phyloP scores from a whole-genome alignment of 2,888 invertebrate species.

The Hermodice carunculata region DNA sequence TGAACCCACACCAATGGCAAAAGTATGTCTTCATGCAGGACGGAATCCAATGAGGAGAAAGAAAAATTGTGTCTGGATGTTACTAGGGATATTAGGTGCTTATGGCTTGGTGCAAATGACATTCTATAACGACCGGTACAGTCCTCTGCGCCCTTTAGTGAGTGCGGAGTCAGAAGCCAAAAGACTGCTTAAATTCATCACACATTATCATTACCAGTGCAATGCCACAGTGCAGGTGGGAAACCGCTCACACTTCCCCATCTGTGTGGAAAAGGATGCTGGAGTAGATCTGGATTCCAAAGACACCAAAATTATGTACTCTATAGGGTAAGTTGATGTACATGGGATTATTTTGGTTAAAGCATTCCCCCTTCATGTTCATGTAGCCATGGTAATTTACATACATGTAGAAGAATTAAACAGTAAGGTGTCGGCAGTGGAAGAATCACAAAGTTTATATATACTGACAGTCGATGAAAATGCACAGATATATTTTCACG shows the following conservation, averaged over 20 bases:
- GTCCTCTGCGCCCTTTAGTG: conserved; percentile 55
- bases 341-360: conserved; percentile 55
- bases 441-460: too few species aligned
- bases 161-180: conserved; percentile 60
- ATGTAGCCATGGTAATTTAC: too few species aligned
- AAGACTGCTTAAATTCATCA: conserved; percentile 59
- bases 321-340: conserved; percentile 61
- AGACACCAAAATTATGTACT: conserved; percentile 50
- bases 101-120: conserved; percentile 28
- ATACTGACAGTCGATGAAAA: too few species aligned
- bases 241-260: conserved; percentile 56
- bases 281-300: conserved; percentile 51
- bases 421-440: too few species aligned
- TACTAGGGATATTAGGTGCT: conserved; percentile 10
- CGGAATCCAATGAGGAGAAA: conserved; percentile 30
- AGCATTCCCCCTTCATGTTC: too few species aligned
- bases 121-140: conserved; percentile 46
- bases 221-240: conserved; percentile 53
- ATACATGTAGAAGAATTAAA: too few species aligned
- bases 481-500: too few species aligned
- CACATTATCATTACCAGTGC: conserved; percentile 59
- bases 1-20: too few species aligned
- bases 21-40: conserved; percentile 23
- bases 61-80: conserved; percentile 27
- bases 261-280: conserved; percentile 54